Conservation (phyloP, 2,888 invertebrate genomes). For the Boloria euphrosyne region DNA sequence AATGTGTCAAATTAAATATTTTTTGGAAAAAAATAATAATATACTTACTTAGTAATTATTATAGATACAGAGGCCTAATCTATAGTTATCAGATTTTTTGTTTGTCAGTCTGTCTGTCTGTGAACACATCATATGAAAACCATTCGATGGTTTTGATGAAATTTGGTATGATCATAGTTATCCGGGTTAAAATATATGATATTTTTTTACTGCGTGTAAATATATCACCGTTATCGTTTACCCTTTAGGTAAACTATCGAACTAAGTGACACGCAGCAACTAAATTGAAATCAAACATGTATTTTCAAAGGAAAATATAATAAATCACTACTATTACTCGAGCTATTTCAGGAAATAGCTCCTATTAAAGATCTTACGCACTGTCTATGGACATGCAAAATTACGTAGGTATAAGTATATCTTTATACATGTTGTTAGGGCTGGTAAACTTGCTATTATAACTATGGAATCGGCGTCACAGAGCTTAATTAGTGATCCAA, state of each 20-base stretch:
- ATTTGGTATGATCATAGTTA: no score
- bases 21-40: no score
- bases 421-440: slow-evolving; percentile 4
- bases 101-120: no score
- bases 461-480: no score
- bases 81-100: no score
- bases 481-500: no score
- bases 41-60: no score
- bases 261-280: no score
- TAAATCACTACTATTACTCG: neutral
- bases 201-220: neutral
- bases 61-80: no score
- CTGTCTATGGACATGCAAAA: slow-evolving; percentile 4
- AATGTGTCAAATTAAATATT: neutral
- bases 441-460: neutral
- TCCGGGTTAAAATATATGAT: no score
- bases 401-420: slow-evolving; percentile 6
- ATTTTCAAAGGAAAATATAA: slow-evolving; percentile 3
- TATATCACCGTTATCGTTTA: neutral
- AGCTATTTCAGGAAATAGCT: slow-evolving; percentile 14
- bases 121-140: neutral
- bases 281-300: neutral
- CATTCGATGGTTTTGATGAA: no score
- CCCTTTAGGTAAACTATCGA: no score
- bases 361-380: slow-evolving; percentile 17